phyloP scores from a whole-genome alignment of 2,113 vertebrate genomes.

The Sula dactylatra region DNA sequence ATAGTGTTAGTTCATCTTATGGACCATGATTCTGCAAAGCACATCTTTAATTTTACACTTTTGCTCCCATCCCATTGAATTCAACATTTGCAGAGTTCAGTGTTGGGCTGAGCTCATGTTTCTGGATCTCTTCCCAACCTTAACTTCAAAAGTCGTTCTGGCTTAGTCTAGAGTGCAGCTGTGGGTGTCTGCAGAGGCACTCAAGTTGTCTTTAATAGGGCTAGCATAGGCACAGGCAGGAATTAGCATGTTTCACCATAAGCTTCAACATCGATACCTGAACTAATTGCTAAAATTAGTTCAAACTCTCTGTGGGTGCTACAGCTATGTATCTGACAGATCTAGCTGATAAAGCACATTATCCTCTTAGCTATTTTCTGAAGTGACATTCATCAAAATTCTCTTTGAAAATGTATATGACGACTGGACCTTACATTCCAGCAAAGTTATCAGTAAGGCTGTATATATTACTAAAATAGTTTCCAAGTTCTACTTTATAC shows the following conservation, averaged over 20 bases:
- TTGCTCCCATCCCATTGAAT: neutral
- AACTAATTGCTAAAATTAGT: neutral
- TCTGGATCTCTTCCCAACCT: neutral
- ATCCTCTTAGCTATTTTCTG: neutral
- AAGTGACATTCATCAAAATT: neutral
- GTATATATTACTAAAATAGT: neutral
- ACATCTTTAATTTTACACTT: neutral
- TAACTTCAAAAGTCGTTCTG: neutral
- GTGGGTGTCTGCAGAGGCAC: neutral
- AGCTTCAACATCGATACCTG: neutral
- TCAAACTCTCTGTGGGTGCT: neutral
- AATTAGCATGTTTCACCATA: neutral
- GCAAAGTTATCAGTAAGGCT: neutral
- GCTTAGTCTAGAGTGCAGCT: neutral
- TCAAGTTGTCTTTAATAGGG: neutral
- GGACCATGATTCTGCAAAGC: neutral
- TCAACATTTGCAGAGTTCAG: neutral
- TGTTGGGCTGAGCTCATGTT: neutral
- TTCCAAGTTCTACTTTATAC: neutral
- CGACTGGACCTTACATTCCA: neutral
- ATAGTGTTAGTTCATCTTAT: neutral
- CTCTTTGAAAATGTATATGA: neutral
- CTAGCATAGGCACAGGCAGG: neutral
- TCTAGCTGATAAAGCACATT: neutral
- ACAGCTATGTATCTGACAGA: neutral